phyloP scores from a whole-genome alignment of 2,888 invertebrate species.

The Pristionchus fissidentatus region DNA sequence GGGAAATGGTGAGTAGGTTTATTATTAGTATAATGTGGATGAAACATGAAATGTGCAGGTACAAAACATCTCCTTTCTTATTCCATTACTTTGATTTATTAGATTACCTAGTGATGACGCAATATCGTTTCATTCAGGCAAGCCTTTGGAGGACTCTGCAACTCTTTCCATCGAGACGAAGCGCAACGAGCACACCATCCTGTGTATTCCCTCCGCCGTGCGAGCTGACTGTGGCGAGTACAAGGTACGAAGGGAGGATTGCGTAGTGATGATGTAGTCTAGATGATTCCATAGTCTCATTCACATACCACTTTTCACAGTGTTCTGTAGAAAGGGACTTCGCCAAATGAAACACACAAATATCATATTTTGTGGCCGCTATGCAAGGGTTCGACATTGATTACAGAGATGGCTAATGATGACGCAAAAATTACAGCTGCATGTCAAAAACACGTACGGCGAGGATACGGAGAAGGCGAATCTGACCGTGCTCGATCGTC shows the following conservation, averaged over 20 bases:
- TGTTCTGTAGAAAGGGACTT: too few relatives aligned
- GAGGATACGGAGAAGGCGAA: conserved; percentile 91
- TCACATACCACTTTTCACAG: too few relatives aligned
- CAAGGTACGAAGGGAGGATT: conserved; percentile 2
- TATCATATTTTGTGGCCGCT: conserved; percentile 84
- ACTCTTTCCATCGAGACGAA: conserved; percentile 70
- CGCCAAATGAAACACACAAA: too few relatives aligned
- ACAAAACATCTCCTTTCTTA: background rate
- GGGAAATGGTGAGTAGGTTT: conserved; percentile 74
- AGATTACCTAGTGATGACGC: background rate
- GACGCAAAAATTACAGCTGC: conserved; percentile 16
- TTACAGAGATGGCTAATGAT: background rate
- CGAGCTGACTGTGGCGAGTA: conserved; percentile 95
- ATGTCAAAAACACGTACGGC: conserved; percentile 91
- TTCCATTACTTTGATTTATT: background rate
- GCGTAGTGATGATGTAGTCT: background rate
- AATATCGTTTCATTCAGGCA: conserved; percentile 56
- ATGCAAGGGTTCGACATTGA: conserved; percentile 85
- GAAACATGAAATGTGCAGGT: background rate
- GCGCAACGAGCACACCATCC: conserved; percentile 87
- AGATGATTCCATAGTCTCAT: background rate
- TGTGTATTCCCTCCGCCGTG: conserved; percentile 89
- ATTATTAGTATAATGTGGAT: background rate
- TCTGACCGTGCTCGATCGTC: conserved; percentile 91
- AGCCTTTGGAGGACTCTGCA: conserved; percentile 63